These are phyloP conservation scores for Liodrosophila aerea DNA, from an alignment of 2,888 invertebrate species.

Conservation along the genomic window DNA sequence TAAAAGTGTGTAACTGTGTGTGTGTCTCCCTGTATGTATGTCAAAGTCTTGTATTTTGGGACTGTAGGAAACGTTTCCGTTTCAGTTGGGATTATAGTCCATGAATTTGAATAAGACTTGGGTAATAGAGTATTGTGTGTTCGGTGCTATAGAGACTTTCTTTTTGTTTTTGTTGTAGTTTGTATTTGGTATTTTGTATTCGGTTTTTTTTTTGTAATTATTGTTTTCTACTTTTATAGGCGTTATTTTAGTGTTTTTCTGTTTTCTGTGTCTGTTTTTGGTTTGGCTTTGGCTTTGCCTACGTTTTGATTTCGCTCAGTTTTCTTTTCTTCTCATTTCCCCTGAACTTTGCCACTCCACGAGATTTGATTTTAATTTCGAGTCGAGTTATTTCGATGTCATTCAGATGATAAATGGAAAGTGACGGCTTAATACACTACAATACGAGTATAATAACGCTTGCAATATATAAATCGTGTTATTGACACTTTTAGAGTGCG, in stretches of 20 bases:
- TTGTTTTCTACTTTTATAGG: slow-evolving; percentile 36
- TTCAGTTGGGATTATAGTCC: too few species aligned
- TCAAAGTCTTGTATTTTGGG: too few species aligned
- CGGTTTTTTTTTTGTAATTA: slow-evolving; percentile 44
- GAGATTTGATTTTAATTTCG: slow-evolving; percentile 43
- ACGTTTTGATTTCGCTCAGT: slow-evolving; percentile 32
- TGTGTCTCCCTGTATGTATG: too few species aligned
- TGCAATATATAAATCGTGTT: slow-evolving; percentile 43
- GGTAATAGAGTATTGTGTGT: slow-evolving; percentile 8
- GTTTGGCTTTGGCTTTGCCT: too few species aligned
- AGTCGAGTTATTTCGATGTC: slow-evolving; percentile 42
- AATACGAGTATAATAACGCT: slow-evolving; percentile 27
- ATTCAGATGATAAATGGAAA: slow-evolving; percentile 45
- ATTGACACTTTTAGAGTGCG: slow-evolving; percentile 49
- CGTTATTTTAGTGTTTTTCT: slow-evolving; percentile 7
- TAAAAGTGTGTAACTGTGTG: too few species aligned
- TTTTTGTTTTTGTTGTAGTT: slow-evolving; percentile 4
- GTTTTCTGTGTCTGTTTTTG: slow-evolving; percentile 4
- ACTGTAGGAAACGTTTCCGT: too few species aligned
- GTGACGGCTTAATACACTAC: slow-evolving; percentile 29
- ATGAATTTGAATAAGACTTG: background rate
- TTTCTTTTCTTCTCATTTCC: slow-evolving; percentile 27
- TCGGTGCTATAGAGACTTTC: slow-evolving; percentile 32
- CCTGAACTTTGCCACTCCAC: slow-evolving; percentile 50
- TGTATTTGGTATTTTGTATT: too few species aligned